Conservation (phyloP, 2,797 vertebrate species). For the Thripadectes ignobilis region DNA sequence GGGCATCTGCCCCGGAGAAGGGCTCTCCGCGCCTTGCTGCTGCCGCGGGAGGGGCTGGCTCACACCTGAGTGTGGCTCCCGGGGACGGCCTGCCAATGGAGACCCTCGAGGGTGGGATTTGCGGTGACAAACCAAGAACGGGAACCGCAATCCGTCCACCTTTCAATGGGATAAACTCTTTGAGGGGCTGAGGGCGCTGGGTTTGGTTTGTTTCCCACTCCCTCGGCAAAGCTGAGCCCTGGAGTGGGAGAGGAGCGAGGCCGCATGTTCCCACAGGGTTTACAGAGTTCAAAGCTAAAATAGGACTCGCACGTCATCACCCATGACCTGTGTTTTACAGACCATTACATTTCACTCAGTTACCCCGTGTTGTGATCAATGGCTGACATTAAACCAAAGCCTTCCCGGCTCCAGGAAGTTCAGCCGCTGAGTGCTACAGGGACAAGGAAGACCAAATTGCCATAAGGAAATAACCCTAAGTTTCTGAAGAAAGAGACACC, state of each 20-base stretch:
- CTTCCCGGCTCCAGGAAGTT: not conserved
- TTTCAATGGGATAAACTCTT: not conserved
- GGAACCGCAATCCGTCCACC: rapidly evolving
- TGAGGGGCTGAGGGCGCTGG: rapidly evolving
- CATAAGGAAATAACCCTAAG: not conserved
- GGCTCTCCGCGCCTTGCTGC: not conserved
- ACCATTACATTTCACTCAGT: not conserved
- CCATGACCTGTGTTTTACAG: not conserved
- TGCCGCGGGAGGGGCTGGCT: not conserved
- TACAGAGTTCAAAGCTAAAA: not conserved
- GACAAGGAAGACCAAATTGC: not conserved
- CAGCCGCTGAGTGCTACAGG: rapidly evolving
- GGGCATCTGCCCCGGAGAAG: not conserved
- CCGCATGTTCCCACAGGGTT: not conserved
- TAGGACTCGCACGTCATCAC: not conserved
- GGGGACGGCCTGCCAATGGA: not conserved
- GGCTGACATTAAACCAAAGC: not conserved
- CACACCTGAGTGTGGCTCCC: rapidly evolving
- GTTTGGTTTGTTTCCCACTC: not conserved
- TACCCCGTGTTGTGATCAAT: not conserved
- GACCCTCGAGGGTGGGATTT: not conserved
- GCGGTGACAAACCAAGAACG: not conserved
- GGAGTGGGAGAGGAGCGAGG: not conserved
- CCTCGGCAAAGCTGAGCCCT: not conserved
- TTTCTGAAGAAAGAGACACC: not conserved